These are phyloP conservation scores for Agonum fuliginosum DNA, from an alignment of 2,888 invertebrate species.

Conservation along the genomic window DNA sequence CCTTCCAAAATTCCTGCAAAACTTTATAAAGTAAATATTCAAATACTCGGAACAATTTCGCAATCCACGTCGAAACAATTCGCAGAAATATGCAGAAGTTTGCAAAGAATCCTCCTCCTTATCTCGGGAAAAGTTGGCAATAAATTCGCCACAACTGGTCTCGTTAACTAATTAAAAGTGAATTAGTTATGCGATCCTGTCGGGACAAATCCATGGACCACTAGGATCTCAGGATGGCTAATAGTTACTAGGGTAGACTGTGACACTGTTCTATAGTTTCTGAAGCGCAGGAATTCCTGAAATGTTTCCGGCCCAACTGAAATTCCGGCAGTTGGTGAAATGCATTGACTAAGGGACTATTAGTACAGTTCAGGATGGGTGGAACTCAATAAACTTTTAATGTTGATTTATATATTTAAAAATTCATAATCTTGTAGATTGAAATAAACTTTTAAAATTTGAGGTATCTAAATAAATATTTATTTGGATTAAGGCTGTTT, in stretches of 20 bases:
- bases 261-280: constrained; percentile 9
- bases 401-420: too few relatives aligned
- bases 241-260: constrained; percentile 15
- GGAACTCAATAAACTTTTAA: too few relatives aligned
- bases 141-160: constrained; percentile 53
- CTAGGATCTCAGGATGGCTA: not conserved
- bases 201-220: not conserved
- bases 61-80: constrained; percentile 15
- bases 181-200: constrained; percentile 52
- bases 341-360: too few relatives aligned
- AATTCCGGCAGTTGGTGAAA: too few relatives aligned
- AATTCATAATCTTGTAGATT: too few relatives aligned
- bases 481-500: too few relatives aligned
- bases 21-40: constrained; percentile 36
- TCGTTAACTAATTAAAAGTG: constrained; percentile 58
- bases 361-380: too few relatives aligned
- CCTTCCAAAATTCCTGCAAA: not conserved
- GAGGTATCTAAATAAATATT: too few relatives aligned
- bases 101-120: constrained; percentile 46
- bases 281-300: constrained; percentile 30
- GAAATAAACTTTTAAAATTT: too few relatives aligned
- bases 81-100: constrained; percentile 45
- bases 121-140: constrained; percentile 47
- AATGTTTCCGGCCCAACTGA: constrained; percentile 43
- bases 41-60: constrained; percentile 5